Evolutionary conservation across 1,140 invertebrate species (phyloP), one percentile per base, ranked within the genome.

Genomic region (Luehdorfia chinensis): DNA sequence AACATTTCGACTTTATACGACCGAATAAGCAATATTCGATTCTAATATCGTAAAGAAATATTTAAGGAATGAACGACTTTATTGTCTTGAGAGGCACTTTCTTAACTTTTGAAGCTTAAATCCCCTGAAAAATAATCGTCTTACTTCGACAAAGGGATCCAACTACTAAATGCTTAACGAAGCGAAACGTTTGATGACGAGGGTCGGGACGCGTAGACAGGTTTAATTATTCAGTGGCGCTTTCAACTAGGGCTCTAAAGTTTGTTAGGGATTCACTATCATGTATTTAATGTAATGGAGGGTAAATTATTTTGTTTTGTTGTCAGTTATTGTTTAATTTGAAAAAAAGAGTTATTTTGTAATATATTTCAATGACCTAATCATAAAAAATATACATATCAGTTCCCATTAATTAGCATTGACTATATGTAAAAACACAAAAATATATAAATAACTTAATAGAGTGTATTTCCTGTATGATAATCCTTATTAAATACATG

Each of bases 171-270:
- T 59, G 65, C 63, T 62, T 66, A 74, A 59, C 67, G 56, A 61
- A 59, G 58, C 61, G 53, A 64, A 69, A 50, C 62, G 65, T 69
- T 66, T 53, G 61, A 65, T 75, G 71, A 73, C 66, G 60, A 77
- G 70, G 72, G 69, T 75, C 51, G 50, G 31, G 37, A 28, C 44
- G 55, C 36, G 43, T 32, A 47, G 51, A 28, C 47, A 51, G 39
- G 39, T 61, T 79, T 72, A 78, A 80, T 84, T 80, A 84, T 84
- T 80, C 75, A 78, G 48, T 47, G 56, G 44, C 44, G 66, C 58
- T 78, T 66, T 72, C n/a, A n/a, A n/a, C n/a, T n/a, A n/a, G n/a
- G n/a, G n/a, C n/a, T 50, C 50, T 53, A 50, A 68, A 68, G 52
- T 71, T 77, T 75, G 72, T 74, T 72, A 67, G 53, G 44, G 60